Evolutionary conservation across 2,113 vertebrate genomes (phyloP), one percentile per base, ranked within the genome.

Genomic region (Megalops atlanticus): DNA sequence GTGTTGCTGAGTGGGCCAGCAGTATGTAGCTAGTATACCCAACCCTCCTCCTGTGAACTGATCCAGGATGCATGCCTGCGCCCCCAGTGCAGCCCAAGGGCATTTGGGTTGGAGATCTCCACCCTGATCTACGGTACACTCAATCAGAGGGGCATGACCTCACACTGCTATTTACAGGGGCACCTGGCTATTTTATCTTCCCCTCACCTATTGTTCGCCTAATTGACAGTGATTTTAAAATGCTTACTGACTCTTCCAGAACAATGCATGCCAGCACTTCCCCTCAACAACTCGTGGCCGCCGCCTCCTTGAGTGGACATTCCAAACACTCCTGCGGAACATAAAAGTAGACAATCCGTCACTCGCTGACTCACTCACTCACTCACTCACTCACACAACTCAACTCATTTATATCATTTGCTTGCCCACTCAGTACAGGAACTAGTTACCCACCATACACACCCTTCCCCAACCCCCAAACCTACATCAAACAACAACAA

Each of bases 401-500:
- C n/a, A n/a, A n/a, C 27, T 64, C n/a, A 58, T 58, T 58, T 18
- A 24, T n/a, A 18, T n/a, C 24, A 58, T 24, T 21, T 14, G 21
- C 27, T 64, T n/a, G 31, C 11, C 49, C 86, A 84, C 88, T 88
- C 88, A 83, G 81, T 87, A 87, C 88, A 92, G 91, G 92, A 93
- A 93, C 88, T 88, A 88, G 89, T 92, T 91, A 93, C 91, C 90
- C n/a, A n/a, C n/a, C n/a, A n/a, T n/a, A n/a, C n/a, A n/a, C n/a
- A n/a, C n/a, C n/a, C n/a, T n/a, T n/a, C n/a, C n/a, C n/a, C 90
- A 58, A 58, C 52, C 18, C 3, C 21, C 24, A 58, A 58, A 58
- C 52, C 21, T 21, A 58, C n/a, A 5, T 18, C 52, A 21, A 58
- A 58, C 43, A 45, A 45, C 43, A 45, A 45, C 6, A 45, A 45